Evolutionary conservation across 2,113 vertebrate species (phyloP), one percentile per base, ranked within the genome.

Genomic region (Pipa parva): DNA sequence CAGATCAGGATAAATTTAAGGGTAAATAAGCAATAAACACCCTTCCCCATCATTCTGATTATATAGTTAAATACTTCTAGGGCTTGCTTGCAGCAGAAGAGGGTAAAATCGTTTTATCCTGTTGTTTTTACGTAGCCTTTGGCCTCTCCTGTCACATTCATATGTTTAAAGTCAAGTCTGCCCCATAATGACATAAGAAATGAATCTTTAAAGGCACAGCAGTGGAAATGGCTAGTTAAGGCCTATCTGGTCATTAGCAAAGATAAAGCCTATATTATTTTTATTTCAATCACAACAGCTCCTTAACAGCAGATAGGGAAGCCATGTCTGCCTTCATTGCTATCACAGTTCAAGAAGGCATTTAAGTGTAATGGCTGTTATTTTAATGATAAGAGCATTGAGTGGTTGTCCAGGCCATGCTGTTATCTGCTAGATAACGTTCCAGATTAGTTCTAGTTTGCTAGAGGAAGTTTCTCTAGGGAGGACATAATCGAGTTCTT

Each of bases 361-460:
- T 42, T 20, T 37, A 56, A 45, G 36, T 29, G 63, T 25, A 46
- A 59, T 15, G 24, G 45, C 12, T 67, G 65, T 42, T 69, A 29
- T 69, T 60, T 2, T 60, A 69, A 52, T 9, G 65, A 69, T 60
- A 69, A 49, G 33, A 39, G 64, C 25, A 22, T 21, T 22, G 13
- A 33, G 46, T 22, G 28, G 18, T 7, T 25, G 10, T 20, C 61
- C 61, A 63, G 65, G 28, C 24, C 31, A 49, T 1, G n/a, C 3
- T 33, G 17, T 60, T 69, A 69, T 69, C 65, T 59, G 46, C 3
- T 46, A 37, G 56, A 69, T 69, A 69, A 60, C 31, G 4, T 4
- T 18, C 18, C 8, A 39, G 59, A 51, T 39, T 59, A 46, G 21
- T 4, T 26, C 18, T 28, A 5, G 4, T 10, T 25, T 33, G 55